These are phyloP conservation scores for Eupeodes corollae DNA, from an alignment of 1,140 invertebrate genomes.

Conservation along the genomic window DNA sequence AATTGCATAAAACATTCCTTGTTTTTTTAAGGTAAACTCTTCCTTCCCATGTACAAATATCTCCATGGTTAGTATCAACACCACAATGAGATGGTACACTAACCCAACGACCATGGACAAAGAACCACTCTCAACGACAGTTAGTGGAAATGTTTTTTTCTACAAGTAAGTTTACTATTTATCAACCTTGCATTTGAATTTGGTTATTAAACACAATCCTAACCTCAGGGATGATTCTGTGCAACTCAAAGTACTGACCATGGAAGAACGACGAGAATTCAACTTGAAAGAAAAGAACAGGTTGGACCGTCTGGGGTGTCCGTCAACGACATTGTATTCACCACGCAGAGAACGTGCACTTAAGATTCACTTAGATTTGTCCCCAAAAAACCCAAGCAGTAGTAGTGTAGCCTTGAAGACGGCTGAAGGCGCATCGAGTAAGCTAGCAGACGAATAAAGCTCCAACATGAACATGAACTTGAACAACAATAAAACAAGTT, in stretches of 20 bases:
- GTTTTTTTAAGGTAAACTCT: constrained; percentile 20
- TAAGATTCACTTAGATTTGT: constrained; percentile 60
- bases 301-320: constrained; percentile 32
- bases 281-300: constrained; percentile 46
- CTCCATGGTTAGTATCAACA: constrained; percentile 27
- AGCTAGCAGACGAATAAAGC: too few species aligned
- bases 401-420: too few species aligned
- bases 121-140: constrained; percentile 21
- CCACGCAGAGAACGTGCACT: constrained; percentile 57
- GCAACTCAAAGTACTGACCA: constrained; percentile 44
- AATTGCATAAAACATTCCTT: not conserved
- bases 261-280: constrained; percentile 51
- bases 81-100: constrained; percentile 20
- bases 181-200: not conserved
- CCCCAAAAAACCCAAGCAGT: constrained; percentile 12
- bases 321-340: constrained; percentile 36
- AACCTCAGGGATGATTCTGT: constrained; percentile 51
- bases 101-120: constrained; percentile 20
- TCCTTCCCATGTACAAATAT: constrained; percentile 34
- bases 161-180: constrained; percentile 20
- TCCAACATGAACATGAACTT: too few species aligned
- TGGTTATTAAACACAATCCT: not conserved
- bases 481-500: too few species aligned
- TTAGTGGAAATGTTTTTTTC: constrained; percentile 27
- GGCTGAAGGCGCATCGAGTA: too few species aligned